Evolutionary conservation across 2,888 invertebrate species (phyloP).

Genomic region (Frankliniella fusca): DNA sequence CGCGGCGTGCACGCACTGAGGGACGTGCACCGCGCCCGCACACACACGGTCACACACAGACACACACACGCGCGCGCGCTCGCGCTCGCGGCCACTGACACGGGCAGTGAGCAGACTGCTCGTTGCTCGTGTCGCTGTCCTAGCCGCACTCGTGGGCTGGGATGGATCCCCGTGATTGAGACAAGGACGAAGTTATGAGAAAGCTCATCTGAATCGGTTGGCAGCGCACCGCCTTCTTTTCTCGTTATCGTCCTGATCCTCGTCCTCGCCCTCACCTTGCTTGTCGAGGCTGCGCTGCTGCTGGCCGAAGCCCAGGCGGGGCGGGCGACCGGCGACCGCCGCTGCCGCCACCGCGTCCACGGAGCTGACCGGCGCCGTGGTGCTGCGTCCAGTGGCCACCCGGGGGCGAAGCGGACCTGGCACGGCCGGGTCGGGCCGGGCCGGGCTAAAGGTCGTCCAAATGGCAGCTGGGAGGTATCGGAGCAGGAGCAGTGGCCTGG

Average conservation of each 20-base stretch:
- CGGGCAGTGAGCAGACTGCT: no score
- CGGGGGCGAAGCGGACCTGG: not conserved
- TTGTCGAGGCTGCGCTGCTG: not conserved
- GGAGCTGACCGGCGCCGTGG: conserved; percentile 1
- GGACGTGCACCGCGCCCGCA: no score
- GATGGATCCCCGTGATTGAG: not conserved
- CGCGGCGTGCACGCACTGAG: no score
- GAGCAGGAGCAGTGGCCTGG: not conserved
- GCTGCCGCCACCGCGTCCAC: not conserved
- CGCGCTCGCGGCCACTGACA: no score
- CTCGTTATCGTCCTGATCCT: no score
- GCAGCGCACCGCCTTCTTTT: no score
- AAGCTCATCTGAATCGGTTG: no score
- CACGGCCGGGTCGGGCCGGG: not conserved
- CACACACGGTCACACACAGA: no score
- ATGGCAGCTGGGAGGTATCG: not conserved
- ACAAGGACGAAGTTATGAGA: not conserved
- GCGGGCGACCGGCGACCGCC: not conserved
- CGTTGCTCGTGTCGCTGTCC: no score
- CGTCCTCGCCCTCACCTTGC: no score
- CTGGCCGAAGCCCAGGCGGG: not conserved
- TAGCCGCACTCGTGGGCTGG: no score
- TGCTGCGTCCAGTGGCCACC: not conserved
- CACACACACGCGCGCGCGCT: no score
- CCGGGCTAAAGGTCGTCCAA: not conserved